Evolutionary conservation across 2,113 vertebrate genomes (phyloP), one percentile per base, ranked within the genome.

Genomic region (Nesoenas mayeri): DNA sequence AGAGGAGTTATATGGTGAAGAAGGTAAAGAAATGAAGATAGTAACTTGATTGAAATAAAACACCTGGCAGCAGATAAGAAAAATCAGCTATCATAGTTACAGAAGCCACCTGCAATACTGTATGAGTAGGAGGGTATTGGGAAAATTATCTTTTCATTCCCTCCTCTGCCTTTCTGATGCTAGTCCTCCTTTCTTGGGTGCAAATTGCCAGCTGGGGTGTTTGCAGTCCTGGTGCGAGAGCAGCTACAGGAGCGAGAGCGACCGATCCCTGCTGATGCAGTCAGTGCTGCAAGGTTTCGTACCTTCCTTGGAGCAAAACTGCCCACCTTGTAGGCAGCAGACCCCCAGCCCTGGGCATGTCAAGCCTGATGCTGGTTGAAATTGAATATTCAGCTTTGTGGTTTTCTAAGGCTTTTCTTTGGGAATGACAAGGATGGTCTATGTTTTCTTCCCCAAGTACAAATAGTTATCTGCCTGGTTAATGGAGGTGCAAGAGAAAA

Each of bases 11-110:
- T 17, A 48, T 57, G 28, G 48, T 42, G 92, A 91, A 94, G 85
- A 57, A 88, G 60, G 66, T 31, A 71, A 92, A 92, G 80, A 91
- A 88, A 85, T 58, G 13, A 91, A 87, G 44, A n/a, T 96, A 92
- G 54, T 88, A 85, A 75, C 42, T 95, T 79, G 77, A 92, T 60
- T 92, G 95, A 93, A 92, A 89, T 79, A 85, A 91, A 95, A 79
- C 86, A 96, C 62, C 79, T 81, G 38, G 56, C 80, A 89, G 12
- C 21, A 34, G 62, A 85, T 89, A 67, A 74, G 81, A 71, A 80
- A 85, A 83, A 74, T 72, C 69, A 84, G 38, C 61, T 88, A 7
- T 34, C 8, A 1, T 56, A 40, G 32, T 67, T 79, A 57, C 6
- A 86, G 53, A 25, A 83, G 32, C 64, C 88, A 74, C n/a, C 51